phyloP scores from a whole-genome alignment of 2,888 invertebrate species.

The Athetis lepigone region DNA sequence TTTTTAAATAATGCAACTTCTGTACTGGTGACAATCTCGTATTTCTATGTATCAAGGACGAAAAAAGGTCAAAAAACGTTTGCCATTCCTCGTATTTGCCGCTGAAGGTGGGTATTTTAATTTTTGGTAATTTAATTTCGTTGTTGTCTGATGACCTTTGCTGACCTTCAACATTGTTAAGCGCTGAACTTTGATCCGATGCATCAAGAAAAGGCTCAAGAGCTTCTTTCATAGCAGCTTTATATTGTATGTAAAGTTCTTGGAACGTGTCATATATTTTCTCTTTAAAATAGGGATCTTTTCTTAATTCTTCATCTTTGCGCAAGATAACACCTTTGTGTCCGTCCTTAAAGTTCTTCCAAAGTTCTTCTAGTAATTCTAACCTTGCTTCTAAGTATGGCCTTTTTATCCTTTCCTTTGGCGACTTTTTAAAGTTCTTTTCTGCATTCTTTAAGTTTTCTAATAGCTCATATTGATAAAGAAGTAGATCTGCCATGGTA shows the following conservation, averaged over 20 bases:
- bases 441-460: conserved; percentile 22
- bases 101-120: too few species aligned
- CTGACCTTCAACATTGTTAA: background rate
- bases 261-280: too few species aligned
- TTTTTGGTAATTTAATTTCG: conserved; percentile 10
- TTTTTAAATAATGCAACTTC: too few species aligned
- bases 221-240: conserved; percentile 2
- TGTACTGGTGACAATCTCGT: conserved; percentile 15
- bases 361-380: too few species aligned
- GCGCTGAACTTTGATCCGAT: background rate
- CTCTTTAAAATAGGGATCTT: too few species aligned
- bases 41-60: conserved; percentile 26
- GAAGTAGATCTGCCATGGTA: conserved; percentile 8
- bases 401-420: conserved; percentile 21
- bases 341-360: too few species aligned
- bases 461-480: conserved; percentile 17
- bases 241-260: conserved; percentile 11
- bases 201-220: conserved; percentile 3
- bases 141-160: background rate
- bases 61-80: too few species aligned
- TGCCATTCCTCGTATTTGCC: too few species aligned
- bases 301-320: too few species aligned
- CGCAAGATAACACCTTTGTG: too few species aligned
- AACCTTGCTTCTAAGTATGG: too few species aligned
- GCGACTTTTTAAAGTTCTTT: conserved; percentile 25